Conservation (phyloP, 2,888 invertebrate genomes). For the Andrena trimmerana region DNA sequence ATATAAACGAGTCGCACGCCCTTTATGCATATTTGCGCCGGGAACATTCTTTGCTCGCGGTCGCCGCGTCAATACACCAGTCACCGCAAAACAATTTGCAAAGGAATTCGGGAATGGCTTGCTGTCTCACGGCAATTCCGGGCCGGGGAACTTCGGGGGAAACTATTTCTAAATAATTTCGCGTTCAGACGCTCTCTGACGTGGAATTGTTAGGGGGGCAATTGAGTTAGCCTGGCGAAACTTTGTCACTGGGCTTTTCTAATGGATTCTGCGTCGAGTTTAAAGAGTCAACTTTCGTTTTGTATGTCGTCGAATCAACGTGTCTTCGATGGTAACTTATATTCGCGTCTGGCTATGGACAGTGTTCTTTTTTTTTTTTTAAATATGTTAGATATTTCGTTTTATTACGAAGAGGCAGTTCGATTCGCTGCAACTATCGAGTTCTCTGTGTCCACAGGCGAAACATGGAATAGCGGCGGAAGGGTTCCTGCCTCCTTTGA, state of each 20-base stretch:
- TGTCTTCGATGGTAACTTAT: no score
- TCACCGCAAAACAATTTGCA: slow-evolving; percentile 46
- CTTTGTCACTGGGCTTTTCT: no score
- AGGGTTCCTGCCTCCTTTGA: slow-evolving; percentile 73
- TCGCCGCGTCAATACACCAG: slow-evolving; percentile 32
- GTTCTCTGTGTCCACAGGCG: slow-evolving; percentile 74
- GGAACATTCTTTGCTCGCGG: slow-evolving; percentile 37
- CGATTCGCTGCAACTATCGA: slow-evolving; percentile 51
- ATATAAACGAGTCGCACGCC: slow-evolving; percentile 51
- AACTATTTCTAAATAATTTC: slow-evolving; percentile 53
- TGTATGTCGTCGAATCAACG: no score
- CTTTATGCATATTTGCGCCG: slow-evolving; percentile 54
- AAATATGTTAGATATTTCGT: no score
- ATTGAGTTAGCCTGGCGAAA: slow-evolving; percentile 3
- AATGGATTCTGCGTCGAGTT: no score
- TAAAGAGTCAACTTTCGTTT: no score
- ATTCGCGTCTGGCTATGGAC: no score
- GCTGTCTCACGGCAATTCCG: slow-evolving; percentile 18
- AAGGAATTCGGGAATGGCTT: slow-evolving; percentile 40
- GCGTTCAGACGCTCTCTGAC: neutral
- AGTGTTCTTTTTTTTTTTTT: no score
- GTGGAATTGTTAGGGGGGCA: slow-evolving; percentile 30
- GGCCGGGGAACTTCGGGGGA: neutral
- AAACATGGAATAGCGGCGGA: slow-evolving; percentile 70
- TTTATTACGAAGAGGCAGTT: slow-evolving; percentile 50